Percentiles rank a stretch among this genome's conserved stretches.
phyloP scores from a whole-genome alignment of 23 tunicate genomes.

The Phallusia fumigata region DNA sequence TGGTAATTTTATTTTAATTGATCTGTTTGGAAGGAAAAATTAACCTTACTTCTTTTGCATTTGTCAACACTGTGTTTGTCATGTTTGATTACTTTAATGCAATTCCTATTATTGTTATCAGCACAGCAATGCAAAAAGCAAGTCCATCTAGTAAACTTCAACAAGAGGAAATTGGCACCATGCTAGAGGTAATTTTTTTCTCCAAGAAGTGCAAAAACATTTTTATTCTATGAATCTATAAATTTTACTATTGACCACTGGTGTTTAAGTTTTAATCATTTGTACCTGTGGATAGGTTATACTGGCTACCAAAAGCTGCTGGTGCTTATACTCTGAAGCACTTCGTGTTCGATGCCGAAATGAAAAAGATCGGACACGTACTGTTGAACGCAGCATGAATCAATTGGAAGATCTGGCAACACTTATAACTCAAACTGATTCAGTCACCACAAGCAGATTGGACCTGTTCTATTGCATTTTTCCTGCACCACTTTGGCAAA shows the following conservation, averaged over 20 bases:
- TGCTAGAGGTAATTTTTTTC: conserved; percentile 52
- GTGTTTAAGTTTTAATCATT: neutral
- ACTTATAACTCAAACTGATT: conserved; percentile 6
- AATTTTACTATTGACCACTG: neutral
- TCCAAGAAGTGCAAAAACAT: no score
- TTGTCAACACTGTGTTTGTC: neutral
- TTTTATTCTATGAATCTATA: no score
- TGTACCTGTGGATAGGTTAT: conserved; percentile 36
- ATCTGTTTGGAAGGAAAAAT: neutral
- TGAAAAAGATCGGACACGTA: conserved; percentile 52
- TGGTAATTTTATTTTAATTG: neutral
- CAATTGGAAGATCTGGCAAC: conserved; percentile 72
- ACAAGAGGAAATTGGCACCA: conserved; percentile 65
- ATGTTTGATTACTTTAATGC: neutral
- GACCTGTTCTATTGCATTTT: conserved; percentile 54
- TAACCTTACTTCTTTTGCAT: neutral
- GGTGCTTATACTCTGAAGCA: conserved; percentile 82
- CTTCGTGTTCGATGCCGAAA: conserved; percentile 53
- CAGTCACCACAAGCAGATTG: conserved; percentile 17
- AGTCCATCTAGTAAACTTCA: conserved; percentile 60
- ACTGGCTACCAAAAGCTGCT: conserved; percentile 50
- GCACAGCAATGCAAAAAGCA: conserved; percentile 93
- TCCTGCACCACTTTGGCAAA: conserved; percentile 59
- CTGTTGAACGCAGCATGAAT: conserved; percentile 83
- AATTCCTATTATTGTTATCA: conserved; percentile 8